These are phyloP conservation scores for Nixonia krombeini DNA, from an alignment of 1,140 invertebrate genomes.

Conservation along the genomic window DNA sequence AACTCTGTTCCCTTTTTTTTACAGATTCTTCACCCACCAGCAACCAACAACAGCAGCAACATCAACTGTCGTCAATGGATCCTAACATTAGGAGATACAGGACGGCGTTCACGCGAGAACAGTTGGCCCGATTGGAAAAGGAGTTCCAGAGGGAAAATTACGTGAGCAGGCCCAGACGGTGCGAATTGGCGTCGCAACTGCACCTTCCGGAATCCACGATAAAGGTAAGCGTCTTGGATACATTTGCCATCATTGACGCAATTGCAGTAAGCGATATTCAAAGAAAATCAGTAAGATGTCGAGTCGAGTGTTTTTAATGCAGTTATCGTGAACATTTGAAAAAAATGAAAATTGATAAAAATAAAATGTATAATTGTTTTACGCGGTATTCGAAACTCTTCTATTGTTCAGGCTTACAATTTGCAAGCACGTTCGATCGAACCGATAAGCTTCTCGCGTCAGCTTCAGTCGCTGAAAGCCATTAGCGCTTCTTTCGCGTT, in stretches of 20 bases:
- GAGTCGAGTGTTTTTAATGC: no score
- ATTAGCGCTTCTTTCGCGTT: conserved; percentile 45
- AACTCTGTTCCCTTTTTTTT: conserved; percentile 21
- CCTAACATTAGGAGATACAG: conserved; percentile 90
- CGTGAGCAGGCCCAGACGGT: conserved; percentile 92
- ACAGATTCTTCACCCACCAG: conserved; percentile 8
- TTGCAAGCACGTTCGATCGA: not conserved
- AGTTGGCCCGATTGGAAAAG: conserved; percentile 93
- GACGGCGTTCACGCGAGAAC: conserved; percentile 97
- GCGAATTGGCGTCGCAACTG: conserved; percentile 94
- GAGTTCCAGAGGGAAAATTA: conserved; percentile 99
- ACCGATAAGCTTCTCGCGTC: conserved; percentile 1
- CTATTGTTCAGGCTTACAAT: no score
- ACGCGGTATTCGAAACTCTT: no score
- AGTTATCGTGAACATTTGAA: no score
- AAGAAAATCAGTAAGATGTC: no score
- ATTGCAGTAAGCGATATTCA: no score
- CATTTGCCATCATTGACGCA: not conserved
- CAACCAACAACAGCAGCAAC: conserved; percentile 29
- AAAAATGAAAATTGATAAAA: no score
- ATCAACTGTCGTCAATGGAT: conserved; percentile 69
- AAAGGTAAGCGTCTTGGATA: conserved; percentile 79
- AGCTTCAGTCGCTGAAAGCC: conserved; percentile 19
- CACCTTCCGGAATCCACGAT: conserved; percentile 97
- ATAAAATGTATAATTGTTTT: no score